Base-by-base conservation (phyloP, 2,113 vertebrate species). In the Stigmatopora argus region DNA sequence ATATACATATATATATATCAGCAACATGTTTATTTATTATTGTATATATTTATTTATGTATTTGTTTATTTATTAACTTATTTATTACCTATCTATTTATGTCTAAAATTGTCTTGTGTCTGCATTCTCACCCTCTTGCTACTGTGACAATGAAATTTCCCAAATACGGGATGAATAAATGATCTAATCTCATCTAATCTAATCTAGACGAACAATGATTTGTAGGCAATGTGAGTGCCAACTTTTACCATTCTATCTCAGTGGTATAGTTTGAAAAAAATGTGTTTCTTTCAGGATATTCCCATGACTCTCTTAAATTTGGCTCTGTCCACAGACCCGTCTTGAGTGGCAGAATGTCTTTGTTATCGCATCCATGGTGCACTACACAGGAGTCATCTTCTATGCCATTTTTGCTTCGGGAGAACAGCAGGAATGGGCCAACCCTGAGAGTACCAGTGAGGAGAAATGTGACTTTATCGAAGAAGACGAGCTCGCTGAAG, bases 271-370 rank as follows among this genome's bases (percentile, higher is more conserved):
- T 4, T 45, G 48, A 66, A 69, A 56, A 7, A 72, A 69, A 34
- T 45, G 23, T 58, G 52, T 44, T 31, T 62, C 48, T 11, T n/a
- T 64, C 49, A 75, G 67, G 48, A 70, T 65, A 70, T 69, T 60
- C 23, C 38, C 46, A 41, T 62, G 66, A 74, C 47, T 61, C 51
- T 51, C 11, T 72, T 79, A 49, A n/a, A 19, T 80, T 31, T 46
- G 13, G 17, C 26, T 46, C 62, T 66, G 31, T 15, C 67, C 65
- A 51, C 81, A 99, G 97, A 98, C 94, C 9, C 94, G 96, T 0
- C 93, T 96, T 77, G 97, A 99, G 81, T 99, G 97, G 97, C 97
- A 99, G 88, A 90, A 97, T 0, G 96, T 99, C 61, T 99, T 99
- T 63, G 73, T 99, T 73, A 98, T 99, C 6, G 97, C 97, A 0